These are phyloP conservation scores for Boloria selene DNA, from an alignment of 2,888 invertebrate species.

Conservation along the genomic window DNA sequence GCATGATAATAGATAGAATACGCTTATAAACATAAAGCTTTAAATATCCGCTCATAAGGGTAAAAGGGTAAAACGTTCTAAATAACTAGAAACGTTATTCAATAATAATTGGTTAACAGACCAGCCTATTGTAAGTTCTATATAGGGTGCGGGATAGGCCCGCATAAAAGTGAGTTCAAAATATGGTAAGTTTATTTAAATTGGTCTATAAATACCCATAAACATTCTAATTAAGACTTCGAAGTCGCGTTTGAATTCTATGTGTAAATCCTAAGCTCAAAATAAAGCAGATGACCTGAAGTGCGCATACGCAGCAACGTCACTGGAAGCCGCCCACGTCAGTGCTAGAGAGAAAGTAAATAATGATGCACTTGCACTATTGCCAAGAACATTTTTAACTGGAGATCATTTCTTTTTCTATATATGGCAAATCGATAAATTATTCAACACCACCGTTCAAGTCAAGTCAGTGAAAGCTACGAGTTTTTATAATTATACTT, in stretches of 20 bases:
- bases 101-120: too few species aligned
- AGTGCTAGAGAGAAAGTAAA: constrained; percentile 42
- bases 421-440: constrained; percentile 29
- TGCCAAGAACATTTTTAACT: constrained; percentile 22
- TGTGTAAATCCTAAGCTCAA: constrained; percentile 39
- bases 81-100: too few species aligned
- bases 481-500: constrained; percentile 8
- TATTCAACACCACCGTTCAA: constrained; percentile 22
- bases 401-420: constrained; percentile 24
- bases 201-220: not conserved
- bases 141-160: too few species aligned
- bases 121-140: too few species aligned
- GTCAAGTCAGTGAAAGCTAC: constrained; percentile 21
- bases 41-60: too few species aligned
- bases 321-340: constrained; percentile 42
- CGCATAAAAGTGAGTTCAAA: too few species aligned
- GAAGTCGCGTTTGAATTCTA: constrained; percentile 15
- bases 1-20: too few species aligned
- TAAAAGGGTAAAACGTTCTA: too few species aligned
- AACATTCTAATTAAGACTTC: constrained; percentile 16
- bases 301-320: constrained; percentile 40
- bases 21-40: too few species aligned
- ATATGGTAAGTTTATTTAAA: too few species aligned
- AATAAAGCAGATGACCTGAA: constrained; percentile 41
- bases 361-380: constrained; percentile 47